Base-by-base conservation (phyloP, 1,140 invertebrate genomes). In the Apocrypta bakeri region DNA sequence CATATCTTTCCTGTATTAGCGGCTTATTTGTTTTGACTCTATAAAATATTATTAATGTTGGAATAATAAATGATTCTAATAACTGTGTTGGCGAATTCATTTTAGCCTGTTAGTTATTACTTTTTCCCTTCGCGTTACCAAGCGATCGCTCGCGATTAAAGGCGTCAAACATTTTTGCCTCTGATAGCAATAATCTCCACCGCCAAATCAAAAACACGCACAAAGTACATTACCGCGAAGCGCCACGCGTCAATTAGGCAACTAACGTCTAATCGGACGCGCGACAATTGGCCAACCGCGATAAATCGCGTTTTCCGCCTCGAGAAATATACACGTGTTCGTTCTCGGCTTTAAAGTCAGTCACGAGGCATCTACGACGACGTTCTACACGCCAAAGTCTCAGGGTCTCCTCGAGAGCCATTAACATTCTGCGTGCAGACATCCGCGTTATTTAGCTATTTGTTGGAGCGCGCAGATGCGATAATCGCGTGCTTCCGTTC, bases 401-500 rank as follows among this genome's bases (percentile, higher is more conserved):
- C 48, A 56, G 48, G 48, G 48, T 17, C 48, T 56, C 48, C 48
- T 17, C 48, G 48, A 0, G 48, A 56, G 48, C 48, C 17, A 56
- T 56, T 56, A 56, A 56, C 48, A 56, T 56, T 56, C 48, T 21
- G 48, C 48, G 48, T n/a, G 48, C 48, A 56, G 48, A 56, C 48
- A 66, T 25, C 63, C 63, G 63, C 24, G 21, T 79, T 56, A 71
- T 79, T 72, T 63, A 79, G 17, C n/a, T 48, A 79, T 79, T 37
- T 71, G 9, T 56, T 61, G 25, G 4, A 33, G 4, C 42, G 29
- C 31, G 56, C 40, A 81, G 71, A 74, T 66, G 64, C 71, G 76
- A 87, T 84, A 82, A 86, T 84, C 79, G 80, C 7, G n/a, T n/a
- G 64, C 81, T 87, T 86, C 85, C 86, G 84, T 73, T 80, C n/a